phyloP scores from a whole-genome alignment of 2,113 vertebrate species.

The Vulpes vulpes region DNA sequence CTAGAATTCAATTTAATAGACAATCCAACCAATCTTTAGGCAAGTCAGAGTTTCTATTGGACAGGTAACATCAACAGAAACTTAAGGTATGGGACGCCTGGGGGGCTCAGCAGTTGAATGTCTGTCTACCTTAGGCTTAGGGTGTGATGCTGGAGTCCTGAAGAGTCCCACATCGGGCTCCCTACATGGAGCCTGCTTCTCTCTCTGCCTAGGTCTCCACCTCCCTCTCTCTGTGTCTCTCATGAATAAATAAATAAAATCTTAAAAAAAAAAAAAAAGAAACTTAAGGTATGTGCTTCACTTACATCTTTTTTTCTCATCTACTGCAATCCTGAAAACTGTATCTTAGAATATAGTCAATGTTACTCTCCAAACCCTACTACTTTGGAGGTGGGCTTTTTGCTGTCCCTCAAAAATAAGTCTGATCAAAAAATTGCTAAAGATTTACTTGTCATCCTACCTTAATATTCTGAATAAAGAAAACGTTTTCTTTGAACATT shows the following conservation, averaged over 20 bases:
- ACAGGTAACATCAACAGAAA: slow-evolving; percentile 28
- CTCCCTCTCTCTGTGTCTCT: no score
- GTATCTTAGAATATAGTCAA: not conserved
- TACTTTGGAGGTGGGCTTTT: not conserved
- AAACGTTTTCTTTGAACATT: not conserved
- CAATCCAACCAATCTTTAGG: not conserved
- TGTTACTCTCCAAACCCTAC: not conserved
- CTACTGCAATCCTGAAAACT: not conserved
- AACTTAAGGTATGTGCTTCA: slow-evolving; percentile 14
- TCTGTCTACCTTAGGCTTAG: no score
- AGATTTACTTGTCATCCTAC: not conserved
- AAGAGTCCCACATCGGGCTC: no score
- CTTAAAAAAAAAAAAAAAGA: not conserved
- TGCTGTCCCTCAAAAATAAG: not conserved
- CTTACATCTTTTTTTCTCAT: not conserved
- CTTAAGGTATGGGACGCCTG: not conserved
- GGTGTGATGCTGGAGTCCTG: no score
- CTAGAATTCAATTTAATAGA: slow-evolving; percentile 22
- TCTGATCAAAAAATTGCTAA: not conserved
- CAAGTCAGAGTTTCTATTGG: slow-evolving; percentile 26
- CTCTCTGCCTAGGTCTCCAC: no score
- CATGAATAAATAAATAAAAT: no score
- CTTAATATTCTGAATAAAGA: not conserved
- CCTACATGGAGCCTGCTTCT: no score
- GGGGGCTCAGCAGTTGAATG: no score